Evolutionary conservation across 2,113 vertebrate genomes (phyloP), one percentile per base, ranked within the genome.

Genomic region (Phoenicopterus ruber): DNA sequence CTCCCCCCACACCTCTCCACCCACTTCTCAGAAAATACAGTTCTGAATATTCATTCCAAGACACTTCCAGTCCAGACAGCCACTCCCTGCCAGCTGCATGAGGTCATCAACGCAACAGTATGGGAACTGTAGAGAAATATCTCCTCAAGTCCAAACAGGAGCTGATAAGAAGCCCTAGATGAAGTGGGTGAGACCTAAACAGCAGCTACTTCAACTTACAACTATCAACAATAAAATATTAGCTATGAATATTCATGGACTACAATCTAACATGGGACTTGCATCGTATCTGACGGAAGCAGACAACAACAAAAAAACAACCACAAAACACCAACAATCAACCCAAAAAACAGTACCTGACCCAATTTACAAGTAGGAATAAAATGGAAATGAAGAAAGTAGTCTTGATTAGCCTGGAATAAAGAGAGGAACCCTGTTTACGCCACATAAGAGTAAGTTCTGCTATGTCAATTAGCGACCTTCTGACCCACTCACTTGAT

Each of bases 71-170:
- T 74, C 74, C 95, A 97, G 83, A 92, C 62, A 93, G 95, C 79
- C 88, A 83, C 96, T 97, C 97, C 96, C 95, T 82, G 93, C 83
- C 90, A 94, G 93, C 92, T 89, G 88, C 72, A 93, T 97, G 96
- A 97, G 79, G 62, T 98, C 97, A 98, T 81, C 82, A 69, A 40
- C 7, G 2, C 70, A 93, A 91, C 50, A 77, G 81, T 13, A 90
- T 29, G 82, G 76, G 74, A 84, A 88, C 6, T 63, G 57, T n/a
- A 36, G 58, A 80, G 66, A 92, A 91, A 11, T 11, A 32, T 8
- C 65, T 49, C 19, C 54, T 49, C 61, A 74, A 69, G 78, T 78
- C 77, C 52, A 62, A 74, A 71, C 38, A 58, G 73, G 90, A 93
- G 58, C 42, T 31, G 36, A 32, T 55, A 65, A 42, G 55, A 94